phyloP scores from a whole-genome alignment of 2,888 invertebrate species.

The Scaptomyza parva region DNA sequence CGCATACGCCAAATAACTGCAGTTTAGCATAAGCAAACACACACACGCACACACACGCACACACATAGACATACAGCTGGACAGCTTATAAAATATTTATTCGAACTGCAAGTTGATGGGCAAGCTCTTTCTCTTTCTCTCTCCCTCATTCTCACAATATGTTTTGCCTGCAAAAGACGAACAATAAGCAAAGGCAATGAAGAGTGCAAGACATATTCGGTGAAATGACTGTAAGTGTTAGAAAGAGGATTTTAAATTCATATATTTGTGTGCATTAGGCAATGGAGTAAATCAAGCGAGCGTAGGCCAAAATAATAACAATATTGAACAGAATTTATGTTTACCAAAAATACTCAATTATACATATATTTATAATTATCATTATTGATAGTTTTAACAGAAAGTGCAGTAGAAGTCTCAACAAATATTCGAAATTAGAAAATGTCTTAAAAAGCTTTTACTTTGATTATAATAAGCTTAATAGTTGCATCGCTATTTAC shows the following conservation, averaged over 20 bases:
- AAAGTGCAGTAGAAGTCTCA: not conserved
- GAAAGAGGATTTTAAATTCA: constrained; percentile 8
- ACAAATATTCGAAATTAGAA: not conserved
- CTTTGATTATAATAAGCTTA: not conserved
- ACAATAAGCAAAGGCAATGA: constrained; percentile 36
- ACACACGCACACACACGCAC: constrained; percentile 24
- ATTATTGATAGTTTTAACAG: not conserved
- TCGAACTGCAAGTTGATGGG: constrained; percentile 68
- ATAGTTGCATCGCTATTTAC: not conserved
- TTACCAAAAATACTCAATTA: not conserved
- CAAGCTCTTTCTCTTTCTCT: constrained; percentile 27
- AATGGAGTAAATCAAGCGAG: constrained; percentile 18
- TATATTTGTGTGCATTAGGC: constrained; percentile 13
- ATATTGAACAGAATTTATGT: constrained; percentile 12
- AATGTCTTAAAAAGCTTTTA: not conserved
- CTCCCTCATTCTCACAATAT: constrained; percentile 34
- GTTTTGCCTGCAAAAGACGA: constrained; percentile 40
- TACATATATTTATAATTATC: not conserved
- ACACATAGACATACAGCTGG: constrained; percentile 17
- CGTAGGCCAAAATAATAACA: constrained; percentile 15
- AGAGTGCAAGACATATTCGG: not conserved
- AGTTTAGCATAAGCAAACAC: constrained; percentile 67
- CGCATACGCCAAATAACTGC: constrained; percentile 74
- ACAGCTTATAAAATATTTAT: constrained; percentile 74
- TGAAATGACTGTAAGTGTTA: not conserved